Evolutionary conservation across 1,140 invertebrate genomes (phyloP).

Genomic region (Pogonomyrmex californicus): DNA sequence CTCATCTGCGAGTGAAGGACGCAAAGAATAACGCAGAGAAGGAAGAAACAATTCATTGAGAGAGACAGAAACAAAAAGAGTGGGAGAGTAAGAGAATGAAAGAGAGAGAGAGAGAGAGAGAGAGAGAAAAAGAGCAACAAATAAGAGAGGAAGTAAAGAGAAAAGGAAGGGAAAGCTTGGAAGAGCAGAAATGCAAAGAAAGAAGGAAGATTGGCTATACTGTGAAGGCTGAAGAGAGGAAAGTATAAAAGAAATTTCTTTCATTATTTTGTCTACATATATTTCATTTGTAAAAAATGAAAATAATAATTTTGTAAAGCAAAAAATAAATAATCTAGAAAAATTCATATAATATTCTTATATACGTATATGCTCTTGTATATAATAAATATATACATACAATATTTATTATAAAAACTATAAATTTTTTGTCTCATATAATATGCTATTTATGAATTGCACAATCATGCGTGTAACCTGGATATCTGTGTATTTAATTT

Average conservation of each 20-base stretch:
- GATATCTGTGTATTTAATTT: not conserved
- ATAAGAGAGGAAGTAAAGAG: slow-evolving; percentile 23
- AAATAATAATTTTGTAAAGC: slow-evolving; percentile 42
- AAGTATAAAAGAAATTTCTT: slow-evolving; percentile 40
- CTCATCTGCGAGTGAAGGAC: slow-evolving; percentile 37
- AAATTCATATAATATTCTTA: not conserved
- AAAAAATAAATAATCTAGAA: not conserved
- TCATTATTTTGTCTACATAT: slow-evolving; percentile 40
- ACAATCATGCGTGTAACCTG: not conserved
- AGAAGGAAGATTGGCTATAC: slow-evolving; percentile 11
- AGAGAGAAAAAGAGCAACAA: slow-evolving; percentile 41
- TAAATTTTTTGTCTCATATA: not conserved
- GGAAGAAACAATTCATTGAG: slow-evolving; percentile 31
- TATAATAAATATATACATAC: too few relatives aligned
- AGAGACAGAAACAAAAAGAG: slow-evolving; percentile 22
- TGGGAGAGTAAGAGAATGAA: slow-evolving; percentile 26
- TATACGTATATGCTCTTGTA: too few relatives aligned
- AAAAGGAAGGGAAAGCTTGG: not conserved
- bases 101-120: not conserved
- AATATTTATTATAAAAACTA: too few relatives aligned
- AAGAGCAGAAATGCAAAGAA: slow-evolving; percentile 15
- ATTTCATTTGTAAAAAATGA: not conserved
- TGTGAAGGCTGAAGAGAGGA: not conserved
- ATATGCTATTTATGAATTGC: not conserved
- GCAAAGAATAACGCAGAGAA: slow-evolving; percentile 41